Evolutionary conservation across 2,797 vertebrate species (phyloP), one percentile per base, ranked within the genome.

Genomic region (Myotis vivesi): DNA sequence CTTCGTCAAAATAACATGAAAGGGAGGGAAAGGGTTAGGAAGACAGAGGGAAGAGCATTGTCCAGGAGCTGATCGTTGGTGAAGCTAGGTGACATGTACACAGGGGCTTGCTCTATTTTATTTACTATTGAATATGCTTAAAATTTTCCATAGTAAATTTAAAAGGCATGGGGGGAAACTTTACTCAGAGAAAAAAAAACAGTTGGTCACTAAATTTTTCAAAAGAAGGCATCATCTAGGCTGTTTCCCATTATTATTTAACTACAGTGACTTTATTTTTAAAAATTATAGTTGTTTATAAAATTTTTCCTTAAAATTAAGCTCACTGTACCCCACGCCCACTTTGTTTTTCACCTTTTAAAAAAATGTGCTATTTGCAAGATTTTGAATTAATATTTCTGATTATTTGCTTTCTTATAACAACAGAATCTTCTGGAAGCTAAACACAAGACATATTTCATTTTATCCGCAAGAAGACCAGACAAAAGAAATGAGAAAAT

Each of bases 271-370:
- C 36, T 84, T 87, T 84, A 82, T 38, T 85, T 71, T 86, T 15
- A 68, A 62, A 86, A 96, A 83, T 64, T 33, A 46, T 9, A 76
- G 15, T 55, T 89, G 38, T 33, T 77, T 72, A 72, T 77, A 75
- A 93, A 81, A 91, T 59, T 53, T 23, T 85, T 80, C 36, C 91
- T 96, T 84, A 79, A 77, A 86, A 84, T 87, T 69, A 86, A 92
- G 69, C 59, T 80, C 36, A 75, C 46, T 76, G 51, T 62, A 77
- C 38, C 71, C 62, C 5, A 33, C 1, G 73, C 38, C 4, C 53
- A 68, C n/a, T n/a, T n/a, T 62, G 33, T 11, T 69, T 92, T 92
- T 49, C 22, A 68, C 36, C 46, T 87, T 80, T 80, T 38, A 94
- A 75, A 49, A 92, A 84, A 81, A 4, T 77, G 4, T 71, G 68